Percentiles rank a stretch among this genome's conserved stretches.
Conservation (phyloP, 1,140 invertebrate species). For the Hycleus cichorii region DNA sequence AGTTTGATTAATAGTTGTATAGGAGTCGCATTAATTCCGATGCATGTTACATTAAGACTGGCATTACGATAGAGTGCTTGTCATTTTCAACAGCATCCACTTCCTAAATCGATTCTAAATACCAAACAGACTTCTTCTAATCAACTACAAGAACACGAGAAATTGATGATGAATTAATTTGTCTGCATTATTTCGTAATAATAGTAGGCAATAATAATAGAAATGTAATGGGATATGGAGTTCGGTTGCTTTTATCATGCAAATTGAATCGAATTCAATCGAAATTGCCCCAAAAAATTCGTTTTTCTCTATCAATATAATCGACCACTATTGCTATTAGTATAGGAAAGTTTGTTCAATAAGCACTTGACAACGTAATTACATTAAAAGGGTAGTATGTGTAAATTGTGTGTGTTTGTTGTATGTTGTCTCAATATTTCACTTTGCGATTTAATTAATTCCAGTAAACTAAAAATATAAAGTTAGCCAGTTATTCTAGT, state of each 20-base stretch:
- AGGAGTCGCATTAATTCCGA: constrained; percentile 9
- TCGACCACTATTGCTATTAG: no score
- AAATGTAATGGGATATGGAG: no score
- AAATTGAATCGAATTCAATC: constrained; percentile 11
- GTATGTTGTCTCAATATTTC: constrained; percentile 18
- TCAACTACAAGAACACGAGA: no score
- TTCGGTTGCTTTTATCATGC: constrained; percentile 1
- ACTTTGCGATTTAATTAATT: constrained; percentile 18
- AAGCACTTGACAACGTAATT: constrained; percentile 18
- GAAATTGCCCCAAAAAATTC: no score
- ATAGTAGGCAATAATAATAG: no score
- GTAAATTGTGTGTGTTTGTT: no score
- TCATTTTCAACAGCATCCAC: not conserved
- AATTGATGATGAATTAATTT: no score
- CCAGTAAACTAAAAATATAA: constrained; percentile 9
- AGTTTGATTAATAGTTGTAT: constrained; percentile 11
- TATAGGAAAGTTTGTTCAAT: constrained; percentile 11
- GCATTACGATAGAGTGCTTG: constrained; percentile 6
- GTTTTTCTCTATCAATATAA: no score
- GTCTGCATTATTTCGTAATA: no score
- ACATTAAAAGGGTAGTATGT: constrained; percentile 16
- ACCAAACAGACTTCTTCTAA: no score
- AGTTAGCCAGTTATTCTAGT: no score
- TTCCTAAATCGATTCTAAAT: no score
- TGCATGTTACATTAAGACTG: constrained; percentile 14